Base-by-base conservation (phyloP, 2,113 vertebrate species). In the Paedocypris sp. region DNA sequence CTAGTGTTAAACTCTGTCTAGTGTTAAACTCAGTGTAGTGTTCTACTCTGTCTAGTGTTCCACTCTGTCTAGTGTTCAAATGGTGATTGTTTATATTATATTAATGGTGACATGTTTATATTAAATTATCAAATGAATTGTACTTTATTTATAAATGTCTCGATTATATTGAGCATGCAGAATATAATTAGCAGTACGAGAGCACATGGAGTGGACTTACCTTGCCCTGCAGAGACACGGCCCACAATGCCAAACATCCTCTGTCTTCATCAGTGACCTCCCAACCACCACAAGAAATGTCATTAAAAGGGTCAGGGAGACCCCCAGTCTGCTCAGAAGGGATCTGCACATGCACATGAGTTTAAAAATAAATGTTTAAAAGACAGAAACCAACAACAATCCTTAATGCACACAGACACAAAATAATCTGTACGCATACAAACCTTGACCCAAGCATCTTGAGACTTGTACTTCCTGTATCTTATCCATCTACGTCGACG, bases 231-330 rank as follows among this genome's bases (percentile, higher is more conserved):
- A 98, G 76, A 42, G 94, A 92, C 15, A 95, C 93, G 0, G 88
- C 89, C 95, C 95, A 99, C 18, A 99, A 80, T 0, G 91, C 97
- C 2, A 96, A 79, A 11, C 73, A 85, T 12, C 91, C 93, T 3
- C 80, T 73, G 0, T 92, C 92, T 67, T 97, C 93, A 0, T 97
- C 93, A 0, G 73, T 92, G 78, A 97, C 74, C 38, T 99, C 93
- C 93, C 92, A 96, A 0, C 93, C 92, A 10, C 95, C 95, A 2
- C 91, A 73, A 3, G 89, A 92, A 74, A 99, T 87, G 78, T 99
- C 95, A 46, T 80, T 95, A 80, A 98, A 96, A 2, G 93, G 93
- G 72, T 97, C 94, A 2, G 91, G 91, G 20, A 94, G 71, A 13
- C 83, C 75, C 3, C 67, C 73, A 1, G 78, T 80, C 47, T 89